Base-by-base conservation (phyloP, 2,888 invertebrate genomes). In the Acleris laterana region DNA sequence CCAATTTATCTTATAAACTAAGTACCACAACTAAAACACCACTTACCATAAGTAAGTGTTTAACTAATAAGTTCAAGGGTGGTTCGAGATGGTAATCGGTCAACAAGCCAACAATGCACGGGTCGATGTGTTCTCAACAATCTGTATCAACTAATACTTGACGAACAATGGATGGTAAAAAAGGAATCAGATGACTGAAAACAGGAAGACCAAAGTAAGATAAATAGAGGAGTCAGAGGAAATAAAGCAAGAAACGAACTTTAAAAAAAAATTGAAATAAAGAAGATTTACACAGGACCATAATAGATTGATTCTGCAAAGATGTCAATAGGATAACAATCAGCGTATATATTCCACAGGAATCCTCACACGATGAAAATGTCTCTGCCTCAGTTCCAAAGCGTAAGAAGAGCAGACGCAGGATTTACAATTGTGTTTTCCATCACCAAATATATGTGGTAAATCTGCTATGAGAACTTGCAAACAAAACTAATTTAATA, bases 51-150 rank as follows among this genome's bases (percentile, higher is more conserved):
- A 60, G 42, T 49, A 56, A 46, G 56, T 63, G 59, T 55, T 51
- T 65, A 65, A 46, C 55, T 60, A 50, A 55, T 60, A 55, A 48
- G 61, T 61, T 61, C 50, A 80, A 79, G 79, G 77, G 77, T 74
- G 75, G 80, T 87, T 85, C 83, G 86, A 84, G 90, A 90, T 90
- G 76, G 67, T 88, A 89, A 90, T 90, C 90, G 73, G 77, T 38
- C 38, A 38, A 38, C 38, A 13, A 38, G 13, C 71, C 71, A 81
- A 87, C 90, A 89, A 90, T 88, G 89, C 81, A 75, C 74, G 62
- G 70, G 70, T 71, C 72, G 71, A 76, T 62, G 72, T 68, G 74
- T 77, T 75, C 70, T 53, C 76, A 74, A 77, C 80, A 77, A 83
- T 82, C 78, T 81, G 83, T 83, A 48, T 48, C 32, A 49, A 20